phyloP scores from a whole-genome alignment of 2,797 vertebrate species.

The Lagocephalus sceleratus region DNA sequence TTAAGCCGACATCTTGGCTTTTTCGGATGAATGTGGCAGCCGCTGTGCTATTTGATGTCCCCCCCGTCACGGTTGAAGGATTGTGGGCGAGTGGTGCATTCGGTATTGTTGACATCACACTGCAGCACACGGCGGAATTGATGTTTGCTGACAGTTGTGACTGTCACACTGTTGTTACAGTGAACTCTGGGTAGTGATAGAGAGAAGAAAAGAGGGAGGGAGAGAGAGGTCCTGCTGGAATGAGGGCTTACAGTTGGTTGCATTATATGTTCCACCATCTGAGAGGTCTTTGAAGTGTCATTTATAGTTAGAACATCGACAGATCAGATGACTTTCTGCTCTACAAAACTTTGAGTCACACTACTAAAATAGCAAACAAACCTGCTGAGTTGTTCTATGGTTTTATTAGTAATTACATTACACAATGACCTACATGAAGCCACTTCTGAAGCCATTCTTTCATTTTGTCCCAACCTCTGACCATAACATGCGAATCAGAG shows the following conservation, averaged over 20 bases:
- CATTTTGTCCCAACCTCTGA: too few species aligned
- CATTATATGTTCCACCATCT: constrained; percentile 29
- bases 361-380: too few species aligned
- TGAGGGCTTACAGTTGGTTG: constrained; percentile 38
- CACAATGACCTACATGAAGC: too few species aligned
- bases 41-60: constrained; percentile 52
- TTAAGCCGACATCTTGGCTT: constrained; percentile 37
- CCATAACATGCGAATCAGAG: too few species aligned
- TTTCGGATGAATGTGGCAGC: constrained; percentile 55
- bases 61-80: constrained; percentile 55
- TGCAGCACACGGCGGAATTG: constrained; percentile 54
- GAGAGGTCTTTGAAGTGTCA: constrained; percentile 35
- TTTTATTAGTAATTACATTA: too few species aligned
- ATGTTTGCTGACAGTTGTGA: constrained; percentile 57
- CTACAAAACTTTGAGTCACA: constrained; percentile 1
- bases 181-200: constrained; percentile 30
- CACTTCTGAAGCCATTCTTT: too few species aligned
- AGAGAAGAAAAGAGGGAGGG: not conserved
- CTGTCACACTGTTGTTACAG: constrained; percentile 48
- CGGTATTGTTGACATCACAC: constrained; percentile 56
- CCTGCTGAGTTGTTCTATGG: too few species aligned
- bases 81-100: constrained; percentile 50
- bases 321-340: constrained; percentile 30
- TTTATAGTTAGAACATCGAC: constrained; percentile 8
- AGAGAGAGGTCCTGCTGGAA: constrained; percentile 20